Percentiles rank a stretch among this genome's conserved stretches.
Conservation (phyloP, 2,113 vertebrate genomes). For the Illadopsis cleaveri region DNA sequence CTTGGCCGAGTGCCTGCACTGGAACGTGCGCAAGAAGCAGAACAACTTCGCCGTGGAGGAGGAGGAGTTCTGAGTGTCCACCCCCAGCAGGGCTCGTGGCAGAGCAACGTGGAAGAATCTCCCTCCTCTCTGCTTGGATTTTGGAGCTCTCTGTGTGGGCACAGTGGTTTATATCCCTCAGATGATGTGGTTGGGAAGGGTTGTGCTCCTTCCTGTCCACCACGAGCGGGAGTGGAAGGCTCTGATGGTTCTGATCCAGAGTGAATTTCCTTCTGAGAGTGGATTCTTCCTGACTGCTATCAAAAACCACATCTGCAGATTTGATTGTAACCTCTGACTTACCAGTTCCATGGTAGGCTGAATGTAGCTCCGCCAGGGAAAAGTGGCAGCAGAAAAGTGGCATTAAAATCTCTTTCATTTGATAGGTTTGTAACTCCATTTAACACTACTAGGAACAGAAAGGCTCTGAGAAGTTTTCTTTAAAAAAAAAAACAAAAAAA, state of each 20-base stretch:
- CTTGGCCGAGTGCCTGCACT: slow-evolving; percentile 84
- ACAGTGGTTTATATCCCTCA: not conserved
- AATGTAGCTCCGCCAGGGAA: not conserved
- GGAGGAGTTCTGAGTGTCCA: slow-evolving; percentile 40
- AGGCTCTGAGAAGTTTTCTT: not conserved
- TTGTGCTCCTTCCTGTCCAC: not conserved
- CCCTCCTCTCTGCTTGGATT: not conserved
- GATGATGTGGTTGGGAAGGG: not conserved
- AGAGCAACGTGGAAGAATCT: too few species aligned
- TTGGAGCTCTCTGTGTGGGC: not conserved
- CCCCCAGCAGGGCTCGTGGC: not conserved
- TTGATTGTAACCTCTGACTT: not conserved
- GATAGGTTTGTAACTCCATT: not conserved
- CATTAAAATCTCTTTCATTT: not conserved
- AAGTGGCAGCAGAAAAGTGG: not conserved
- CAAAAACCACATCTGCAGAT: not conserved
- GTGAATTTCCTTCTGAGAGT: not conserved
- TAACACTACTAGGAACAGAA: not conserved
- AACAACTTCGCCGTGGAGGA: slow-evolving; percentile 74
- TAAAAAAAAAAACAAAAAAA: not conserved
- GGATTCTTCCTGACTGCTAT: not conserved
- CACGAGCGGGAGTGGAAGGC: not conserved
- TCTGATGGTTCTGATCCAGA: not conserved
- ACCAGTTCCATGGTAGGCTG: not conserved
- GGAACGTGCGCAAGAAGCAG: slow-evolving; percentile 85